Percentiles rank a stretch among this genome's conserved stretches.
Evolutionary conservation across 1,140 invertebrate genomes (phyloP).

Genomic region (Pygmarrhopalites habei): DNA sequence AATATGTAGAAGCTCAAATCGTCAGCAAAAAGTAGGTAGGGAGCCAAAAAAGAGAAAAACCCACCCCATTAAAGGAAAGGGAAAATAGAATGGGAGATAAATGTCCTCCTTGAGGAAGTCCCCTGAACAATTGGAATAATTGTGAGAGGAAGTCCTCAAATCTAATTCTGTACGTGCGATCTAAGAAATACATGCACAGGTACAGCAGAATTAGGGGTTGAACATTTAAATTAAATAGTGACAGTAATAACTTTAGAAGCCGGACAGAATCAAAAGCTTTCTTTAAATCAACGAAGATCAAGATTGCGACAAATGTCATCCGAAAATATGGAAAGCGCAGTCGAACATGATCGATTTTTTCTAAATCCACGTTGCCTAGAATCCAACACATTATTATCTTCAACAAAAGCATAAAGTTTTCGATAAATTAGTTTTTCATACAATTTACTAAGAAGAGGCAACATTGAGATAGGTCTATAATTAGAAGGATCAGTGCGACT

Average conservation of each 20-base stretch:
- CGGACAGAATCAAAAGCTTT: slow-evolving; percentile 12
- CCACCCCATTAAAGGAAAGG: not conserved
- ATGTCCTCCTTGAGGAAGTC: not conserved
- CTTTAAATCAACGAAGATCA: not conserved
- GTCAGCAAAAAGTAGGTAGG: not conserved
- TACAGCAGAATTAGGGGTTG: not conserved
- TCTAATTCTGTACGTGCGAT: not conserved
- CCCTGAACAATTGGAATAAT: not conserved
- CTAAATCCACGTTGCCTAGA: slow-evolving; percentile 3
- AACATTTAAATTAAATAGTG: not conserved
- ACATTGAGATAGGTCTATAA: slow-evolving; percentile 7
- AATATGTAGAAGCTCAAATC: not conserved
- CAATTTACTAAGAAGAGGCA: not conserved
- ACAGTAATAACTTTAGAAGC: not conserved
- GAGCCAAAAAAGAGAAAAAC: not conserved
- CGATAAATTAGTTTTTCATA: not conserved
- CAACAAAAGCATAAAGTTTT: not conserved
- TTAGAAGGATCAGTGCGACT: not conserved
- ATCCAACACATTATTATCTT: not conserved
- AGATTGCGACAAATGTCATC: not conserved
- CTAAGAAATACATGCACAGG: not conserved
- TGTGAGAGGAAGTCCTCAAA: not conserved
- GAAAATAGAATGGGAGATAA: not conserved
- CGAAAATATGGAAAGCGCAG: not conserved
- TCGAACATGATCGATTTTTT: not conserved